Base-by-base conservation (phyloP, 2,797 vertebrate genomes). In the Acanthurus lineatus region DNA sequence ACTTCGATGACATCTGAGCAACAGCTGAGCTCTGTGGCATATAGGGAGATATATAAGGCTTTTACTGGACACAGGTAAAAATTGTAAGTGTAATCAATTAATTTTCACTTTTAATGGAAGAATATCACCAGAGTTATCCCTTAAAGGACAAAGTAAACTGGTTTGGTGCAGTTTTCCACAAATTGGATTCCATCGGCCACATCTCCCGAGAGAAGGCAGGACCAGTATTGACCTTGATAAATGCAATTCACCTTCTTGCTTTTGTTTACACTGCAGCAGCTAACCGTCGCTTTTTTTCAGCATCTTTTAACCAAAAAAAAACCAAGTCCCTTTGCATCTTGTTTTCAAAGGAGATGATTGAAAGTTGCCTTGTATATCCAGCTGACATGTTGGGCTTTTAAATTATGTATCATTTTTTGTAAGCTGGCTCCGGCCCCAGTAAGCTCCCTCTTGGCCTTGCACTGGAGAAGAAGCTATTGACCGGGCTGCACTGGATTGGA, bases 401-500 rank as follows among this genome's bases (percentile, higher is more conserved):
- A 85, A 52, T 81, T 70, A 82, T 67, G 49, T 77, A 68, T 72
- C 1, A 40, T 70, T 69, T 81, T 32, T 32, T 32, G 28, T 2
- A 81, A 69, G 71, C 57, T 77, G 75, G 56, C 85, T 63, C 17
- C n/a, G 49, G 58, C 51, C 76, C 74, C 49, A 57, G 49, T 77
- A 77, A 89, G 81, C 64, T 84, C 81, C 69, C 25, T 73, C 71
- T 83, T 87, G 83, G 83, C 72, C 84, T 78, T 77, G 67, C 63
- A 71, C 71, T 78, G 80, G 63, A 86, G 73, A 69, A 81, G 74
- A 59, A 64, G 61, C 79, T 90, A 92, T 91, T 85, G 91, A 92
- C 79, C 67, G 38, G 28, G 42, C 75, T 76, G 69, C 77, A 77
- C 86, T 87, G 86, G 90, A 90, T 90, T 92, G 92, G 86, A 90